A percentile compares a stretch with the other conserved stretches of the same genome.
Evolutionary conservation across 2,113 vertebrate genomes (phyloP).

Genomic region (Charadrius vociferus): DNA sequence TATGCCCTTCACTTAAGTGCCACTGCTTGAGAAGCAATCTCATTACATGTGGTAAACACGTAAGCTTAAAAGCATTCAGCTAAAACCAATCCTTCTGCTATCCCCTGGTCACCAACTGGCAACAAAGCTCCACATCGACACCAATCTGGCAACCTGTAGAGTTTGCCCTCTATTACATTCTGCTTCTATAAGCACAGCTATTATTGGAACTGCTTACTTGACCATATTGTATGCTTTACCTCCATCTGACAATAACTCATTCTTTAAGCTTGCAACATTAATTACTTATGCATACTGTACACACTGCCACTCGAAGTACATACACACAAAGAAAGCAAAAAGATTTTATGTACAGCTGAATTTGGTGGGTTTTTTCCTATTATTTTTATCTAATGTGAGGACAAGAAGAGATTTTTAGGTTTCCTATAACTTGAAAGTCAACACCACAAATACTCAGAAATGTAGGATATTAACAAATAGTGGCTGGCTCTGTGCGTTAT

Average conservation of each 20-base stretch:
- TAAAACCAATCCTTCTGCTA: conserved; percentile 46
- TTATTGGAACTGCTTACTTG: conserved; percentile 48
- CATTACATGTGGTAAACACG: not conserved
- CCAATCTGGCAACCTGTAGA: conserved; percentile 36
- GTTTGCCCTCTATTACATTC: conserved; percentile 22
- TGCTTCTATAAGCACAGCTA: conserved; percentile 39
- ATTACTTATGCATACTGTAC: conserved; percentile 1
- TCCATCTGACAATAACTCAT: conserved; percentile 43
- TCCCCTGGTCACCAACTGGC: conserved; percentile 26
- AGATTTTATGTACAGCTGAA: not conserved
- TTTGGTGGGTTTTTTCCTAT: not conserved
- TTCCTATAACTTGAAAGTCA: not conserved
- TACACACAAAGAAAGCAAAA: not conserved
- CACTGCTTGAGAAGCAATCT: conserved; percentile 11
- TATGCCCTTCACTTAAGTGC: not conserved
- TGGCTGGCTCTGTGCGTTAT: not conserved
- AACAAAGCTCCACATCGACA: conserved; percentile 12
- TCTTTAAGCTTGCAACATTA: conserved; percentile 26
- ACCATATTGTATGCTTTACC: conserved; percentile 22
- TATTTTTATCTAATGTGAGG: not conserved
- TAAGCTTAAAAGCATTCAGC: conserved; percentile 8
- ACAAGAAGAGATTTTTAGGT: not conserved
- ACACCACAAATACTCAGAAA: not conserved
- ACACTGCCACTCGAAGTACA: not conserved
- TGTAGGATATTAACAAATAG: not conserved